Percentiles rank a stretch among this genome's conserved stretches.
Conservation (phyloP, 2,888 invertebrate genomes). For the Anarsia innoxiella region DNA sequence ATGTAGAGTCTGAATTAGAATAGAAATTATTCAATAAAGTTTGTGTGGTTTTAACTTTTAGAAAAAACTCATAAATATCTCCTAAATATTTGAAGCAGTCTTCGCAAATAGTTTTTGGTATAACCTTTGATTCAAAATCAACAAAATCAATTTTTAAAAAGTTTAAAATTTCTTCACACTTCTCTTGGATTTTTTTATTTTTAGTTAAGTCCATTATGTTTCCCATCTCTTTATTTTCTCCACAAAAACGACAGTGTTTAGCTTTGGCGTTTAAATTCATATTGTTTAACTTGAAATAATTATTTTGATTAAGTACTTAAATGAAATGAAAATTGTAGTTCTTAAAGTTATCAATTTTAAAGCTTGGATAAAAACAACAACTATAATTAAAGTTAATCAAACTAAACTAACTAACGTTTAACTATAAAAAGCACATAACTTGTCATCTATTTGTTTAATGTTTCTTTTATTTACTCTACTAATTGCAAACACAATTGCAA, state of each 20-base stretch:
- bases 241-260: constrained; percentile 4
- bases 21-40: neutral
- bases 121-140: constrained; percentile 11
- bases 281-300: neutral
- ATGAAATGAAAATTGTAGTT: neutral
- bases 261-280: neutral
- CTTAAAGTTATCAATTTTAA: neutral
- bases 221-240: neutral
- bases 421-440: neutral
- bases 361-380: neutral
- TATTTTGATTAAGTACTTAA: too few species aligned
- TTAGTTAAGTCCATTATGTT: constrained; percentile 6
- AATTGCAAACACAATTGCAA: too few species aligned
- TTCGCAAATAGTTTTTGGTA: constrained; percentile 20
- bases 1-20: neutral
- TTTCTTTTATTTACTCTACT: too few species aligned
- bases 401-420: neutral
- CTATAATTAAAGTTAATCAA: neutral
- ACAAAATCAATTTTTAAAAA: constrained; percentile 15
- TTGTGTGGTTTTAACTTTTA: constrained; percentile 16
- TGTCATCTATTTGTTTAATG: neutral
- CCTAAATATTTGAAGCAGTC: constrained; percentile 15
- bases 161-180: constrained; percentile 12
- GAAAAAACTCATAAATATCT: constrained; percentile 16
- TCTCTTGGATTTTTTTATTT: constrained; percentile 8